Percentiles rank a stretch among this genome's conserved stretches.
Conservation (phyloP, 2,113 vertebrate species). For the Notarius lentiginosus region DNA sequence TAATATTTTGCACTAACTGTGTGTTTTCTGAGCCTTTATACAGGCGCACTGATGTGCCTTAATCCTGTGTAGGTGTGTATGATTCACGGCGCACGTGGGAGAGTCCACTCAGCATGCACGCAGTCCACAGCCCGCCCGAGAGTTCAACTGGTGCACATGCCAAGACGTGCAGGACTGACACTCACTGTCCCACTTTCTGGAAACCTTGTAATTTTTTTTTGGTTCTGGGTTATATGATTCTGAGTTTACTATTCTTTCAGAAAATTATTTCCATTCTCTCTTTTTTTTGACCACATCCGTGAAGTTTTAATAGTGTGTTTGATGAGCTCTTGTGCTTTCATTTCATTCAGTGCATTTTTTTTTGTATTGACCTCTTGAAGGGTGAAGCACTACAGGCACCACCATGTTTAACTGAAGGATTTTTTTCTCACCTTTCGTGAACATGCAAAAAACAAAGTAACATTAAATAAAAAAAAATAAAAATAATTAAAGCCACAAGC, state of each 20-base stretch:
- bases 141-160: too few relatives aligned
- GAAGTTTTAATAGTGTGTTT: not conserved
- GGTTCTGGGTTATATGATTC: not conserved
- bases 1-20: too few relatives aligned
- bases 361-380: not conserved
- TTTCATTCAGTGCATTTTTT: not conserved
- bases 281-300: too few relatives aligned
- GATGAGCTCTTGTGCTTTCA: constrained; percentile 6
- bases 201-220: not conserved
- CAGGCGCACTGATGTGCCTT: too few relatives aligned
- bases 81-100: too few relatives aligned
- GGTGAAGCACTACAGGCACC: not conserved
- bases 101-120: too few relatives aligned
- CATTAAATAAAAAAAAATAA: too few relatives aligned
- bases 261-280: constrained; percentile 61
- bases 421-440: not conserved
- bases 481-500: too few relatives aligned
- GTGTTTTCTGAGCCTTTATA: too few relatives aligned
- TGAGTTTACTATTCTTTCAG: not conserved
- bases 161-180: too few relatives aligned
- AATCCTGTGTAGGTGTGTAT: too few relatives aligned
- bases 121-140: too few relatives aligned
- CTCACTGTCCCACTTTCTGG: not conserved
- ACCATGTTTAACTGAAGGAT: not conserved
- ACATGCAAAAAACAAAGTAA: not conserved